phyloP scores from a whole-genome alignment of 2,113 vertebrate genomes.

The Miniopterus natalensis region DNA sequence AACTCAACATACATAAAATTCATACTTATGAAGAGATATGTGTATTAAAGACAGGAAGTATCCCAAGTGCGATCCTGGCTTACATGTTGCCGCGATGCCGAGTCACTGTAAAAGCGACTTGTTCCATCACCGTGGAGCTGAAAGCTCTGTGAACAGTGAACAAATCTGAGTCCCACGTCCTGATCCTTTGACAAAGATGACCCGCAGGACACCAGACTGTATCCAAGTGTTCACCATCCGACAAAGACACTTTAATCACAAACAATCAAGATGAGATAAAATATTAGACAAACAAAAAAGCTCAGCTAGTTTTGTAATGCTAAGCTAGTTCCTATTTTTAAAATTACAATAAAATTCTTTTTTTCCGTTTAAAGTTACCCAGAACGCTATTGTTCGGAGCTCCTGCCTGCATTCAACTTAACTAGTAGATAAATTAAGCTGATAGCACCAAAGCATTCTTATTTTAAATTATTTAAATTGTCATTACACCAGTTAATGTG shows the following conservation, averaged over 20 bases:
- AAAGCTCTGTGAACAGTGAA: not conserved
- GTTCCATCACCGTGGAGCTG: no score
- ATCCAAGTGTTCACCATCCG: not conserved
- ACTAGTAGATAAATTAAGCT: not conserved
- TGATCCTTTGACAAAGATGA: not conserved
- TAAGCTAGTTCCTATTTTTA: not conserved
- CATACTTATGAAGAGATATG: not conserved
- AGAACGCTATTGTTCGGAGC: constrained; percentile 12
- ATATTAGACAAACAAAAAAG: not conserved
- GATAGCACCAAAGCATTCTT: not conserved
- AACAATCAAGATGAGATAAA: not conserved
- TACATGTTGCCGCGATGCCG: not conserved
- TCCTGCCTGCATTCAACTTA: not conserved
- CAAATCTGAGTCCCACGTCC: not conserved
- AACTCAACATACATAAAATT: not conserved
- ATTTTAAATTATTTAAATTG: not conserved
- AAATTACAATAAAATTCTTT: not conserved
- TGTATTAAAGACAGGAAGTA: not conserved
- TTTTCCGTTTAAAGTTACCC: not conserved
- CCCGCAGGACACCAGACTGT: not conserved
- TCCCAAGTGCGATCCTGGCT: not conserved
- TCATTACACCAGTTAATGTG: not conserved
- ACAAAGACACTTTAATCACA: not conserved
- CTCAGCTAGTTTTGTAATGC: no score
- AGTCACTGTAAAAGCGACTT: not conserved